Evolutionary conservation across 2,888 invertebrate genomes (phyloP).

Genomic region (Noctua janthina): DNA sequence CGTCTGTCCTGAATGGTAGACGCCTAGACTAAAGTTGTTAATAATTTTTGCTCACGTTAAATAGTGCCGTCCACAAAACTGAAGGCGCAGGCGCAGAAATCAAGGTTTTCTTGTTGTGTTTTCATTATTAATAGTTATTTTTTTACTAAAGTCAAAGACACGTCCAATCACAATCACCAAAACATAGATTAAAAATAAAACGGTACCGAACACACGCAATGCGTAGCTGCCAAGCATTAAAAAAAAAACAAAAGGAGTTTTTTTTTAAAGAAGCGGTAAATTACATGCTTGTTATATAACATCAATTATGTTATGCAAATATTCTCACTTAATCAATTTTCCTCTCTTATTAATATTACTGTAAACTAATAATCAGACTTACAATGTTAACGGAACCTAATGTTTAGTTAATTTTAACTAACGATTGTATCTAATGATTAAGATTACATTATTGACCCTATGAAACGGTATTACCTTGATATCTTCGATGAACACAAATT

Average conservation of each 20-base stretch:
- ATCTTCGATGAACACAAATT: background rate
- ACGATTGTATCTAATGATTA: background rate
- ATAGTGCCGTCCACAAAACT: background rate
- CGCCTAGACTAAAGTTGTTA: constrained; percentile 29
- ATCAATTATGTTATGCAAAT: constrained; percentile 47
- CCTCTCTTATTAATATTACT: constrained; percentile 30
- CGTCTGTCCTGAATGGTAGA: background rate
- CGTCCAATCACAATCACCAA: too few relatives aligned
- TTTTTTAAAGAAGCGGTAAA: constrained; percentile 39
- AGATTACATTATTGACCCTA: background rate
- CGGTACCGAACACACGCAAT: background rate
- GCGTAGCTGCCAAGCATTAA: background rate
- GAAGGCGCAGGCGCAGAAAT: constrained; percentile 4
- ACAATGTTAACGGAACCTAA: background rate
- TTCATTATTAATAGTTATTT: background rate
- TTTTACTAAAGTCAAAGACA: background rate
- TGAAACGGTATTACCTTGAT: background rate
- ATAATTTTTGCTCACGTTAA: background rate
- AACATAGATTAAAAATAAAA: constrained; percentile 11
- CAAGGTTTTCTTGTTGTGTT: background rate
- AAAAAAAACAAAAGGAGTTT: constrained; percentile 10
- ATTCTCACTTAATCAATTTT: constrained; percentile 46
- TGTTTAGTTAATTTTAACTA: background rate
- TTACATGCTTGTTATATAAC: constrained; percentile 31
- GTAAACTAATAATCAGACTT: constrained; percentile 29